phyloP scores from a whole-genome alignment of 2,797 vertebrate genomes.

The Aythya fuligula region DNA sequence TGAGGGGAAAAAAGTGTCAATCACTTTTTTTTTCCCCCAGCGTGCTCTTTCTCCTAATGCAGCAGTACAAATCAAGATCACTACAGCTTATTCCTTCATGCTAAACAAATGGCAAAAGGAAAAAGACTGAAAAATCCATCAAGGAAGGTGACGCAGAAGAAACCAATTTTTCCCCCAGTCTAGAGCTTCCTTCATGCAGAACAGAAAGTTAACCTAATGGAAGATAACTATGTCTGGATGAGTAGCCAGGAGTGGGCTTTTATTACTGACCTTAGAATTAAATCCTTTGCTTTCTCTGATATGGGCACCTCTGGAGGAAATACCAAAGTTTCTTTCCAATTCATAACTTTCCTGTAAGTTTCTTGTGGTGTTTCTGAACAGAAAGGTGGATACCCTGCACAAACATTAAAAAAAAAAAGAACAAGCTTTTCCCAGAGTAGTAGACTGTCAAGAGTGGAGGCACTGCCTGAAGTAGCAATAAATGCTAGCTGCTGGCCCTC shows the following conservation, averaged over 20 bases:
- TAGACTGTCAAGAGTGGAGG: not conserved
- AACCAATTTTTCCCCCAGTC: not conserved
- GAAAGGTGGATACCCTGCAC: conserved; percentile 95
- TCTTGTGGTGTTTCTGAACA: conserved; percentile 98
- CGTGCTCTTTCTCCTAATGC: not conserved
- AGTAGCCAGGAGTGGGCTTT: not conserved
- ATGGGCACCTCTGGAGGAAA: conserved; percentile 98
- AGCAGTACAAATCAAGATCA: not conserved
- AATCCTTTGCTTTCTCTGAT: conserved; percentile 95
- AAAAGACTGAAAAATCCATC: not conserved
- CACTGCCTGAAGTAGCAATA: too few species aligned
- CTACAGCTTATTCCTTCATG: not conserved
- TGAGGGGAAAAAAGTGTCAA: not conserved
- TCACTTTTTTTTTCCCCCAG: not conserved
- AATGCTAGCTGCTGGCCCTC: too few species aligned
- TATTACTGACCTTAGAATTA: conserved; percentile 89
- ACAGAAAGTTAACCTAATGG: not conserved
- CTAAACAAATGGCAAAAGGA: not conserved
- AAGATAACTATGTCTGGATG: not conserved
- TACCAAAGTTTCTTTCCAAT: conserved; percentile 96
- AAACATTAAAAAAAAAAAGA: not conserved
- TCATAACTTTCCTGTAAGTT: conserved; percentile 99
- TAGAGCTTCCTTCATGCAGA: not conserved
- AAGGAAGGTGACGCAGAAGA: not conserved
- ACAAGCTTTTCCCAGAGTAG: not conserved